Evolutionary conservation across 1,140 invertebrate species (phyloP).

Genomic region (Micrasema minimum): DNA sequence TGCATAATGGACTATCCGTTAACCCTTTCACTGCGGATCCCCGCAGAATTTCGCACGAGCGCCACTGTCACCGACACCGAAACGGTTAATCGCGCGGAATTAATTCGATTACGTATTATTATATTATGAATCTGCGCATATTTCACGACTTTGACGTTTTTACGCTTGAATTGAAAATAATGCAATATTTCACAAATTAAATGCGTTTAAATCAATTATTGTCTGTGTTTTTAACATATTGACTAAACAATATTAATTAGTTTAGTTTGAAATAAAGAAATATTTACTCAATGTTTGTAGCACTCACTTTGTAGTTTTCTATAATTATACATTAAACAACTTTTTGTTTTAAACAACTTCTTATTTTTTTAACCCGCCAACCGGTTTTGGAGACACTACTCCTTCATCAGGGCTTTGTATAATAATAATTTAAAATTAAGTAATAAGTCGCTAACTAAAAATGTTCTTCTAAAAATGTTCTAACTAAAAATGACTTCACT

Average conservation of each 20-base stretch:
- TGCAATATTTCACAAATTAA: constrained; percentile 2
- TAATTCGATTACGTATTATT: neutral
- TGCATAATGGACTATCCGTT: neutral
- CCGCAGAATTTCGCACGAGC: neutral
- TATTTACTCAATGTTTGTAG: no score
- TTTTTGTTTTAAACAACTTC: neutral
- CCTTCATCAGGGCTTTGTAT: no score
- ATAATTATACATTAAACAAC: neutral
- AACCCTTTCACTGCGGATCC: constrained; percentile 3
- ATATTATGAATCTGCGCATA: neutral
- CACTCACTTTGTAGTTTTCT: no score
- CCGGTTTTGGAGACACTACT: no score
- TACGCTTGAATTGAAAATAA: no score
- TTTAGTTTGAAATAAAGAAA: no score
- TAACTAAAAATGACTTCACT: neutral
- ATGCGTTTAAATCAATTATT: neutral
- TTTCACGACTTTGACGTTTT: no score
- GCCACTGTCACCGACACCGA: neutral
- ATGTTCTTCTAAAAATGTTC: no score
- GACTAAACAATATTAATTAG: no score
- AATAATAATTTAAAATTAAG: no score
- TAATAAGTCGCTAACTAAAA: no score
- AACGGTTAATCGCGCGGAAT: constrained; percentile 12
- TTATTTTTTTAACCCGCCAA: no score
- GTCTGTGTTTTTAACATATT: neutral